phyloP scores from a whole-genome alignment of 2,888 invertebrate genomes.

The Amphiduros pacificus region DNA sequence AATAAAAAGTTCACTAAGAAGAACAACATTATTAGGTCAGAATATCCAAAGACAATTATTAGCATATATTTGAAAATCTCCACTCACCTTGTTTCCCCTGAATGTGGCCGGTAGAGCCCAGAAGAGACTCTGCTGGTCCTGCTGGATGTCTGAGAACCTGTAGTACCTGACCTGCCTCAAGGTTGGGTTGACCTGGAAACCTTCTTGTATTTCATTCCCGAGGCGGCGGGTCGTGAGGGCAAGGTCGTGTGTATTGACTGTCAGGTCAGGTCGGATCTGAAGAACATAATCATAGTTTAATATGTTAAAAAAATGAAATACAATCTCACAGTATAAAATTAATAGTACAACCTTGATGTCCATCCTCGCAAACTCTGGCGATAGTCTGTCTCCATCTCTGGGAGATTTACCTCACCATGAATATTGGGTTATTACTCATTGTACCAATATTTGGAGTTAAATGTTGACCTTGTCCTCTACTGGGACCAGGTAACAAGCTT shows the following conservation, averaged over 20 bases:
- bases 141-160: conserved; percentile 45
- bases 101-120: conserved; percentile 50
- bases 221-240: conserved; percentile 54
- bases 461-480: too few species aligned
- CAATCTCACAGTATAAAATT: too few species aligned
- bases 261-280: conserved; percentile 47
- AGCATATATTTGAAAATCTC: not conserved
- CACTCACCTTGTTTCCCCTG: conserved; percentile 48
- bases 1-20: not conserved
- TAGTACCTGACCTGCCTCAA: conserved; percentile 59
- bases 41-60: too few species aligned
- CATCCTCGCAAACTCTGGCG: too few species aligned
- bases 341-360: too few species aligned
- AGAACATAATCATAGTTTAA: too few species aligned
- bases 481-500: too few species aligned
- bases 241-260: conserved; percentile 55
- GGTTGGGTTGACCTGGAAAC: conserved; percentile 54
- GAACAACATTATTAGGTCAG: not conserved
- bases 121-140: conserved; percentile 49
- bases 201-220: conserved; percentile 52
- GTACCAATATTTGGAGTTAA: too few species aligned
- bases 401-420: too few species aligned
- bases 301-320: too few species aligned
- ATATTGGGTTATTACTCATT: too few species aligned
- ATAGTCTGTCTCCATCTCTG: too few species aligned